These are phyloP conservation scores for Enoplolaimus lenunculus DNA, from an alignment of 2,888 invertebrate genomes.

Conservation along the genomic window DNA sequence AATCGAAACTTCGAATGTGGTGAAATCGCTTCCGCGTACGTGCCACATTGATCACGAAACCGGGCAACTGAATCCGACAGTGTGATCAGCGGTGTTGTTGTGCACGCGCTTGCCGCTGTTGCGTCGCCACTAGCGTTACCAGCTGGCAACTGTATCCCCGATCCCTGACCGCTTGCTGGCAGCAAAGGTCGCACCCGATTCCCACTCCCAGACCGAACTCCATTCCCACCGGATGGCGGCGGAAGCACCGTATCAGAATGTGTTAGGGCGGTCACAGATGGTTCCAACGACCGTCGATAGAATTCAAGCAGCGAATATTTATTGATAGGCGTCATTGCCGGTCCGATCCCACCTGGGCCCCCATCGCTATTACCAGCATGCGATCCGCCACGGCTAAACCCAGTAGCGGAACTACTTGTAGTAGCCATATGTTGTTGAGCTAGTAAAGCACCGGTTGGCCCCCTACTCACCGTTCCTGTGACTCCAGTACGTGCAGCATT, in stretches of 20 bases:
- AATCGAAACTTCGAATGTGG: conserved; percentile 76
- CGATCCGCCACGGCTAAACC: too few species aligned
- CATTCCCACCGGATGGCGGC: not conserved
- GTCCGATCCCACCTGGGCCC: not conserved
- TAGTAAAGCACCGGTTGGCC: not conserved
- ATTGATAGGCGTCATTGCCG: not conserved
- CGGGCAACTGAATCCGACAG: conserved; percentile 63
- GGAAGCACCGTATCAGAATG: not conserved
- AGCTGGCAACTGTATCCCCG: conserved; percentile 34
- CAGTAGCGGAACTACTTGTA: too few species aligned
- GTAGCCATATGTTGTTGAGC: too few species aligned
- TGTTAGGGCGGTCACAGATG: not conserved
- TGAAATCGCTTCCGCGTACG: conserved; percentile 66
- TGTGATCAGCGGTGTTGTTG: not conserved
- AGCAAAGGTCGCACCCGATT: too few species aligned
- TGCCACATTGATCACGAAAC: conserved; percentile 64
- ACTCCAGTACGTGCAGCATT: too few species aligned
- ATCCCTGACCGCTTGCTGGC: too few species aligned
- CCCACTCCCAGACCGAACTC: too few species aligned
- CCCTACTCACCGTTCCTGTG: not conserved
- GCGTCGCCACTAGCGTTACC: conserved; percentile 50
- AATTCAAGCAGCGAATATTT: not conserved
- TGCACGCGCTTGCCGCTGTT: conserved; percentile 44
- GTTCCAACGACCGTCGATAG: not conserved
- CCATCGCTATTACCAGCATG: too few species aligned